A percentile compares a stretch with the other conserved stretches of the same genome.
These are phyloP conservation scores for Piaya cayana DNA, from an alignment of 2,113 vertebrate genomes.

Conservation along the genomic window DNA sequence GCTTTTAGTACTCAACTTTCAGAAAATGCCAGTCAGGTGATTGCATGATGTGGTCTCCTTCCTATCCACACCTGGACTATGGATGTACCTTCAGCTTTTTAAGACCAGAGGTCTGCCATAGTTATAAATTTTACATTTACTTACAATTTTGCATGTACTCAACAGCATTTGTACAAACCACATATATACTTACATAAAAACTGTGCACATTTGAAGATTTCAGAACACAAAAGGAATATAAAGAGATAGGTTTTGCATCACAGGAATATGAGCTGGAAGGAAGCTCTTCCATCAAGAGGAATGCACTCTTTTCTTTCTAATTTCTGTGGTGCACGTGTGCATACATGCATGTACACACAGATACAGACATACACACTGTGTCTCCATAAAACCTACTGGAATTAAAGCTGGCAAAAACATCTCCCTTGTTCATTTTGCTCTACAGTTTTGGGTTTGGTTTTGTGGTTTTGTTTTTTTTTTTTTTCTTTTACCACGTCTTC, in stretches of 20 bases:
- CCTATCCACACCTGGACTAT: not conserved
- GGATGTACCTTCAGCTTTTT: not conserved
- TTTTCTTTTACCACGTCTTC: not conserved
- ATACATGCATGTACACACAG: accelerated
- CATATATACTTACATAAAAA: not conserved
- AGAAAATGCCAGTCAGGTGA: not conserved
- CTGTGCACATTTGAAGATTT: not conserved
- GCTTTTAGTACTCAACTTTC: not conserved
- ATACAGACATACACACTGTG: too few species aligned
- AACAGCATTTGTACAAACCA: not conserved
- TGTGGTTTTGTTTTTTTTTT: not conserved
- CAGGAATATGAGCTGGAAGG: not conserved
- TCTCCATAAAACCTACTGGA: not conserved
- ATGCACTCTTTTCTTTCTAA: not conserved
- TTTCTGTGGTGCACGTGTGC: accelerated
- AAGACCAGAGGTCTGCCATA: not conserved
- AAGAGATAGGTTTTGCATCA: not conserved
- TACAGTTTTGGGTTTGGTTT: too few species aligned
- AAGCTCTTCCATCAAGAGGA: not conserved
- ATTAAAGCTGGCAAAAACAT: not conserved
- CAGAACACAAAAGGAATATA: not conserved
- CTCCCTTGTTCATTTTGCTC: not conserved
- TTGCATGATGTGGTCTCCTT: not conserved
- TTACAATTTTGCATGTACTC: accelerated
- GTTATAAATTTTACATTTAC: not conserved